These are phyloP conservation scores for Carassius auratus DNA, from an alignment of 2,113 vertebrate species.

Conservation along the genomic window DNA sequence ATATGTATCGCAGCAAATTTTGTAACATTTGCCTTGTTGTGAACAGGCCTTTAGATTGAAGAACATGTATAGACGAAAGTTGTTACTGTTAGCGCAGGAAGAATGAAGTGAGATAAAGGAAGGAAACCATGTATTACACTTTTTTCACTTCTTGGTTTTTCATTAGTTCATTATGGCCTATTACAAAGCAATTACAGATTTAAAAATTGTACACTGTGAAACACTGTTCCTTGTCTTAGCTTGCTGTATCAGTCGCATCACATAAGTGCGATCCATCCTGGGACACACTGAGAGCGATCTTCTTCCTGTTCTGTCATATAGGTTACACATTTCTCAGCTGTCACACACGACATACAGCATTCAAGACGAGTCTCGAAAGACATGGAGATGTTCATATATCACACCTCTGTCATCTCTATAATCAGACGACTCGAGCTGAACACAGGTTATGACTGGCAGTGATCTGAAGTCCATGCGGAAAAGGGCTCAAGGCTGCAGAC, in stretches of 20 bases:
- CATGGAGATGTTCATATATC: not conserved
- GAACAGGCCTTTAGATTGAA: not conserved
- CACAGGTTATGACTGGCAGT: constrained; percentile 20
- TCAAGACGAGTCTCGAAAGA: not conserved
- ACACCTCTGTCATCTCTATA: constrained; percentile 12
- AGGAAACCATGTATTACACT: not conserved
- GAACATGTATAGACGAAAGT: constrained; percentile 38
- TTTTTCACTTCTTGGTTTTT: not conserved
- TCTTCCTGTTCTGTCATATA: not conserved
- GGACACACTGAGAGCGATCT: not conserved
- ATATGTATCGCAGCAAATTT: not conserved
- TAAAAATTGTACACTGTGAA: not conserved
- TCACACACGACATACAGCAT: not conserved
- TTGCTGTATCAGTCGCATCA: not conserved
- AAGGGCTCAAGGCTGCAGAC: constrained; percentile 22
- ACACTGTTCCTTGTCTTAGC: not conserved
- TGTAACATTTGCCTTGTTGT: not conserved
- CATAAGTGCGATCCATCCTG: constrained; percentile 51
- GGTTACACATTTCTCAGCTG: not conserved
- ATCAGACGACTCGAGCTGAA: constrained; percentile 8
- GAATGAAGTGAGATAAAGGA: not conserved
- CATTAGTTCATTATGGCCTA: not conserved
- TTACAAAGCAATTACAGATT: not conserved
- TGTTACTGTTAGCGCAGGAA: constrained; percentile 62
- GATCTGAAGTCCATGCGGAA: constrained; percentile 33